Evolutionary conservation across 2,888 invertebrate genomes (phyloP), one percentile per base, ranked within the genome.

Genomic region (Leptinotarsa haldemani): DNA sequence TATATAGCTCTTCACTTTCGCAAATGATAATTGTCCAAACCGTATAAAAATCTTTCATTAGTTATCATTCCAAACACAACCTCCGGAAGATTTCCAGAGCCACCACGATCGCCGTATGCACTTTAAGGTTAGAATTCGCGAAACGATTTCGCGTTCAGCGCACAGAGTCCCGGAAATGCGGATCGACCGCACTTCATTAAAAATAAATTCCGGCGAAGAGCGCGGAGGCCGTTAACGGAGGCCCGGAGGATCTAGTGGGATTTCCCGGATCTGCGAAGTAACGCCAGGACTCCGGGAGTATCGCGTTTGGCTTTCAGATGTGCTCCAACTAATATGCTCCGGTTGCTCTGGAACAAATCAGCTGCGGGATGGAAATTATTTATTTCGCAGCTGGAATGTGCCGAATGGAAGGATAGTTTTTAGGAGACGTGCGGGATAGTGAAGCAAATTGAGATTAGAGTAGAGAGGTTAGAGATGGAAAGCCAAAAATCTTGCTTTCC

Each of bases 151-250:
- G 47, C 63, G 64, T 66, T 63, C n/a, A 15, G 25, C 61, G 72
- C 70, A 53, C 48, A 69, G 73, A 67, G 63, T 50, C 58, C 71
- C 65, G 64, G 64, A 69, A 71, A 71, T 63, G 5, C 68, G 56
- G 46, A 58, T 83, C 84, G 83, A 84, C 83, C 85, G 83, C 87
- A 88, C 89, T 89, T 88, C 88, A 88, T 89, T 89, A 89, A 89
- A 89, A 89, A 88, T 88, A 88, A 88, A 89, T 89, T 88, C 87
- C 84, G 81, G 82, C 81, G 84, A 84, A 84, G 84, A 83, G 83
- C 81, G 81, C 78, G 77, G 78, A 66, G 83, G 82, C 83, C 83
- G 84, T 85, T 85, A 85, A 85, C 87, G 85, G 84, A 87, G 87
- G 85, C 85, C 84, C 81, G 82, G 40, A 58, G 88, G 88, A 87